These are phyloP conservation scores for Listronotus bonariensis DNA, from an alignment of 1,140 invertebrate species.

Conservation along the genomic window DNA sequence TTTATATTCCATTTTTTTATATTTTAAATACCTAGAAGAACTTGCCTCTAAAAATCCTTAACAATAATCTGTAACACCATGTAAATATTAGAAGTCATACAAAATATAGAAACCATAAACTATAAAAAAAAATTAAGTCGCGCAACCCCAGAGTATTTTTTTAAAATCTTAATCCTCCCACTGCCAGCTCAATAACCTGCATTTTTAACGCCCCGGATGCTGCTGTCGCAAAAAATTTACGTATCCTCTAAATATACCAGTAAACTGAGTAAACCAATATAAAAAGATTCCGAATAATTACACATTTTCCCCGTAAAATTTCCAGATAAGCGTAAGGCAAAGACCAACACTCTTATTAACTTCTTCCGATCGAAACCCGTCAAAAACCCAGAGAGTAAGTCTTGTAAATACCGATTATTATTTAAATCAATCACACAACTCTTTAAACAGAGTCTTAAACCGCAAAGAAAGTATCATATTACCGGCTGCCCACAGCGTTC, in stretches of 20 bases:
- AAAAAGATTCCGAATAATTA: neutral
- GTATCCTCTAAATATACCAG: too few relatives aligned
- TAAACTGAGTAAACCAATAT: too few relatives aligned
- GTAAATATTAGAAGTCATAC: too few relatives aligned
- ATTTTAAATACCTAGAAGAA: too few relatives aligned
- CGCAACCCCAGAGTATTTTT: too few relatives aligned
- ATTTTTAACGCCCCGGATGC: neutral
- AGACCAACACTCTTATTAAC: slow-evolving; percentile 9
- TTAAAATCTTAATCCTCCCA: neutral
- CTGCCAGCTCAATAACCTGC: neutral
- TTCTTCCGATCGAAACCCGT: slow-evolving; percentile 8
- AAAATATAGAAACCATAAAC: too few relatives aligned
- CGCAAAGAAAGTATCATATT: slow-evolving; percentile 34
- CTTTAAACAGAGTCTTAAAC: slow-evolving; percentile 19
- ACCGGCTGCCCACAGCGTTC: slow-evolving; percentile 30
- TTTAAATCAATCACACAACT: slow-evolving; percentile 17
- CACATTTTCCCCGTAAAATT: neutral
- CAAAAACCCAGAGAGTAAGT: neutral
- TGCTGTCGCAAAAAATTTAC: neutral
- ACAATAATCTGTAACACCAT: too few relatives aligned
- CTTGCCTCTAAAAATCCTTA: too few relatives aligned
- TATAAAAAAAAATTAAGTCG: too few relatives aligned
- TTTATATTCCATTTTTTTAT: too few relatives aligned
- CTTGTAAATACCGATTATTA: slow-evolving; percentile 25
- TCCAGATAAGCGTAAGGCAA: too few relatives aligned